These are phyloP conservation scores for Acipenser ruthenus DNA, from an alignment of 2,797 vertebrate genomes.

Conservation along the genomic window DNA sequence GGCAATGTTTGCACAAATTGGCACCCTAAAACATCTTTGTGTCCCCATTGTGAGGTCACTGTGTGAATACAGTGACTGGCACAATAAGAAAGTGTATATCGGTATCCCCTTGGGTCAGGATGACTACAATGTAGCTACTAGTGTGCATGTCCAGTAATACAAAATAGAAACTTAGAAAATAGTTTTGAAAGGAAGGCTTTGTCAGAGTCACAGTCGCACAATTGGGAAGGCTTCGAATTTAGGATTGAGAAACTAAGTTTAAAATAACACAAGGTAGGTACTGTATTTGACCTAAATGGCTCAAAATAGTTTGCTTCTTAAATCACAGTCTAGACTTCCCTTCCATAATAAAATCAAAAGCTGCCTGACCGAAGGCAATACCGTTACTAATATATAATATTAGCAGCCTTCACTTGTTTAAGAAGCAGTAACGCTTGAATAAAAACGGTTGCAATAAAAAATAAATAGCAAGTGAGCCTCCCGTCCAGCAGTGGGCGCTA, in stretches of 20 bases:
- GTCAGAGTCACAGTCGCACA: no score
- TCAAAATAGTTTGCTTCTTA: not conserved
- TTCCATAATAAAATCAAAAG: slow-evolving; percentile 31
- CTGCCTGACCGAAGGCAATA: slow-evolving; percentile 34
- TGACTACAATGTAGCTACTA: slow-evolving; percentile 16
- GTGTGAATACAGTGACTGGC: no score
- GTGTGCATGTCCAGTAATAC: slow-evolving; percentile 13
- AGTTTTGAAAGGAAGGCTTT: no score
- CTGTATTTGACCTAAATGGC: no score
- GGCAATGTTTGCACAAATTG: no score
- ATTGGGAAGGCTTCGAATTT: no score
- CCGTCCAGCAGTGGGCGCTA: slow-evolving; percentile 72
- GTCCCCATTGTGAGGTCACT: no score
- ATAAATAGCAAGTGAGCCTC: slow-evolving; percentile 29
- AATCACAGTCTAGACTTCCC: not conserved
- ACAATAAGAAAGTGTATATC: slow-evolving; percentile 40
- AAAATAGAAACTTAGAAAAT: no score
- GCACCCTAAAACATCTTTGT: no score
- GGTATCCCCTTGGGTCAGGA: slow-evolving; percentile 20
- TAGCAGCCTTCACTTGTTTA: not conserved
- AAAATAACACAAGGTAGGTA: no score
- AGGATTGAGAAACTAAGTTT: no score
- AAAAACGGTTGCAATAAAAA: slow-evolving; percentile 44
- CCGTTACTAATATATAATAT: slow-evolving; percentile 21
- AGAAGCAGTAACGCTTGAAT: not conserved